A percentile compares a stretch with the other conserved stretches of the same genome.
These are phyloP conservation scores for Monochamus saltuarius DNA, from an alignment of 1,140 invertebrate genomes.

Conservation along the genomic window DNA sequence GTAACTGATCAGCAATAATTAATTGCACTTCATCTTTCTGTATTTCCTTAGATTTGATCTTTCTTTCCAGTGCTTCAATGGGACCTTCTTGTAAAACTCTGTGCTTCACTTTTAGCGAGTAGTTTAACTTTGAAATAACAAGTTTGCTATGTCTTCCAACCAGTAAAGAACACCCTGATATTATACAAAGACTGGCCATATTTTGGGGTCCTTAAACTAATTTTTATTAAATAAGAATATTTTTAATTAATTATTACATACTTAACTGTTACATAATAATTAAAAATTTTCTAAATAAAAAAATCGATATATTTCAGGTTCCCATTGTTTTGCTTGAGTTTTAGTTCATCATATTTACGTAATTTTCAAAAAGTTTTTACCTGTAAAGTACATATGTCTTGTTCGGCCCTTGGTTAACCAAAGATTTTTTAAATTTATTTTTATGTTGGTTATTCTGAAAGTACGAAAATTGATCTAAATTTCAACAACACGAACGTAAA, in stretches of 20 bases:
- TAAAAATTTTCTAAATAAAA: neutral
- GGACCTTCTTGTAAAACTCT: conserved; percentile 31
- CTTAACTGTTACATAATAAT: neutral
- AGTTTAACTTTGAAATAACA: conserved; percentile 18
- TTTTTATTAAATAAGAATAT: neutral
- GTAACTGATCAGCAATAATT: conserved; percentile 65
- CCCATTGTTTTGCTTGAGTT: conserved; percentile 1
- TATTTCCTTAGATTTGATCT: conserved; percentile 63
- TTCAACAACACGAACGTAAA: too few species aligned
- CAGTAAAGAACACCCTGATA: too few species aligned
- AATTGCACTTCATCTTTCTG: conserved; percentile 70
- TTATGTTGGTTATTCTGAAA: too few species aligned
- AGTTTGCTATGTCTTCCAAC: neutral
- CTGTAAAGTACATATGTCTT: too few species aligned
- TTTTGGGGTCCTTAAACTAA: neutral
- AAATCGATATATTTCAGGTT: neutral
- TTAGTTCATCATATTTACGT: neutral
- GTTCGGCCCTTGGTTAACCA: too few species aligned
- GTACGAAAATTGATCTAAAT: too few species aligned
- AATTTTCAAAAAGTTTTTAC: conserved; percentile 1
- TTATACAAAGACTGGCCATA: too few species aligned
- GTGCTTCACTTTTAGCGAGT: conserved; percentile 21
- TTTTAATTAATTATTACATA: neutral
- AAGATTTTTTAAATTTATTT: too few species aligned
- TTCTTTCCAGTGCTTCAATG: conserved; percentile 54